Percentiles rank a stretch among this genome's conserved stretches.
These are phyloP conservation scores for Geopemphigus sp. DNA, from an alignment of 1,140 invertebrate genomes.

Conservation along the genomic window DNA sequence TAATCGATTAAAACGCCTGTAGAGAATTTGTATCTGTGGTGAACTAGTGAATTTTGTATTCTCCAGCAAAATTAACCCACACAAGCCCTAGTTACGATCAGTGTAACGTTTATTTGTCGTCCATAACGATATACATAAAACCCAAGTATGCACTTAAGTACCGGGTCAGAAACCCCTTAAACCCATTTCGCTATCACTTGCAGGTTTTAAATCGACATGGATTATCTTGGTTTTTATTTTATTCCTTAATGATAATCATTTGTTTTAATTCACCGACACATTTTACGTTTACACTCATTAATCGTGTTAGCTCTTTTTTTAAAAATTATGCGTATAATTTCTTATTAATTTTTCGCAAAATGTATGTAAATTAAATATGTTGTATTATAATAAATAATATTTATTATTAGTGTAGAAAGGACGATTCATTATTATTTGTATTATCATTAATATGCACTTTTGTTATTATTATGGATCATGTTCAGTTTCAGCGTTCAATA, in stretches of 20 bases:
- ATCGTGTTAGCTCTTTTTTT: not conserved
- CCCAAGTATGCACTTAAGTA: conserved; percentile 9
- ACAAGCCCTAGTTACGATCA: not conserved
- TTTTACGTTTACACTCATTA: not conserved
- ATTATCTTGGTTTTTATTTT: conserved; percentile 35
- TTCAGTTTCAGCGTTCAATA: too few relatives aligned
- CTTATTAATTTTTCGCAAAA: not conserved
- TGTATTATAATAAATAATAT: not conserved
- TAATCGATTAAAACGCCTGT: not conserved
- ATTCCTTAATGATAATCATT: conserved; percentile 5
- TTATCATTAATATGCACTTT: too few relatives aligned
- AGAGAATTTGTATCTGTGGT: too few relatives aligned
- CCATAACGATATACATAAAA: conserved; percentile 36
- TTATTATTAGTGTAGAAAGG: too few relatives aligned
- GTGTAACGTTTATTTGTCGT: conserved; percentile 12
- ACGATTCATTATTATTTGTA: too few relatives aligned
- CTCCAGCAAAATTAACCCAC: not conserved
- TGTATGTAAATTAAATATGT: not conserved
- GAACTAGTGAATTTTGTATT: not conserved
- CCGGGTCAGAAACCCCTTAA: not conserved
- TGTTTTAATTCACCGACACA: not conserved
- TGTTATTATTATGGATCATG: too few relatives aligned
- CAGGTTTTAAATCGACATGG: conserved; percentile 20
- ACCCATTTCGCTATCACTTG: conserved; percentile 24
- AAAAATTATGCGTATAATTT: not conserved